These are phyloP conservation scores for Hippocampus abdominalis DNA, from an alignment of 2,113 vertebrate genomes.

Conservation along the genomic window DNA sequence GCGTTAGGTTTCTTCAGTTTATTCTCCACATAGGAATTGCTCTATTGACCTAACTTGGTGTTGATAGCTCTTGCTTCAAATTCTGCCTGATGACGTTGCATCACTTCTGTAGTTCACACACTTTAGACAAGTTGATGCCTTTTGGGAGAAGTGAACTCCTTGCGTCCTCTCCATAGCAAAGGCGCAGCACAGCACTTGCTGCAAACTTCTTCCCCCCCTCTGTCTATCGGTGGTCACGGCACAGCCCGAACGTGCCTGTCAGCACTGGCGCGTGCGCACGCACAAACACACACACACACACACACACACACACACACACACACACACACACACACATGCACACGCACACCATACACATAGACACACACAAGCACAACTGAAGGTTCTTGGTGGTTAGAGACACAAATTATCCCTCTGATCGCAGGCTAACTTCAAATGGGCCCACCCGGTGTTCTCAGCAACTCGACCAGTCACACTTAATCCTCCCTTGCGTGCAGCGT, in stretches of 20 bases:
- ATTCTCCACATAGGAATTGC: neutral
- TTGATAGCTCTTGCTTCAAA: neutral
- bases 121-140: neutral
- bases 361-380: conserved; percentile 11
- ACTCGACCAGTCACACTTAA: conserved; percentile 40
- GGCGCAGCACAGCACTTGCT: conserved; percentile 27
- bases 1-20: neutral
- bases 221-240: conserved; percentile 46
- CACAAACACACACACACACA: too few species aligned
- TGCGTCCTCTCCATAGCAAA: conserved; percentile 17
- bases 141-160: conserved; percentile 1
- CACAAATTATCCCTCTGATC: conserved; percentile 19
- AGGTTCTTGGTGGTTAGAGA: conserved; percentile 12
- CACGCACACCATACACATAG: neutral
- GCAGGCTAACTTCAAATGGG: conserved; percentile 39
- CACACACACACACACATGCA: too few species aligned
- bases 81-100: neutral
- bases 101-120: neutral
- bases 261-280: neutral
- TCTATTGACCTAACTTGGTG: neutral
- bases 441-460: conserved; percentile 26
- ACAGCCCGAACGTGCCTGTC: conserved; percentile 44
- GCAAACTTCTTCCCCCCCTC: conserved; percentile 16
- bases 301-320: too few species aligned
- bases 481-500: conserved; percentile 29